phyloP scores from a whole-genome alignment of 2,113 vertebrate genomes.

The Sebastes schlegelii region DNA sequence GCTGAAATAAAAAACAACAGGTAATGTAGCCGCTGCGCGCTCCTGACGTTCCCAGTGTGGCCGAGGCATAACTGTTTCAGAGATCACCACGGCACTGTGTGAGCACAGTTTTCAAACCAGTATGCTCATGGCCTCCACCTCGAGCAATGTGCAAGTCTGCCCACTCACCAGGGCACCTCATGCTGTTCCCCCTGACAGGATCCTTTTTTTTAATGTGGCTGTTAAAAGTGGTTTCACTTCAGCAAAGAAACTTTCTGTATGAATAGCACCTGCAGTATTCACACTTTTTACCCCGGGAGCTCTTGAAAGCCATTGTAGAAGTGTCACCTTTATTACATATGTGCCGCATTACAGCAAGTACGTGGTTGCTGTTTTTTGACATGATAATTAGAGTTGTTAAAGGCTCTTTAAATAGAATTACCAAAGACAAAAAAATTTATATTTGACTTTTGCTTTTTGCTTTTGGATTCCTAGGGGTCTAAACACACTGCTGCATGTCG shows the following conservation, averaged over 20 bases:
- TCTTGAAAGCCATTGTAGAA: neutral
- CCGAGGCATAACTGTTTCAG: no score
- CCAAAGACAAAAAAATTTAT: neutral
- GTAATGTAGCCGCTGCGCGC: no score
- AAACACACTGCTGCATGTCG: neutral
- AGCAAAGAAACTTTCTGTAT: constrained; percentile 13
- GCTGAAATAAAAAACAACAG: no score
- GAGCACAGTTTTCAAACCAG: no score
- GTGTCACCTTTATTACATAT: constrained; percentile 9
- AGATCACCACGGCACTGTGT: neutral
- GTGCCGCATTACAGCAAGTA: neutral
- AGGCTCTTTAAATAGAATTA: neutral
- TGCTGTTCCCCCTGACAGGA: neutral
- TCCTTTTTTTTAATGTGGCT: neutral
- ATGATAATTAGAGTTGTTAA: constrained; percentile 22
- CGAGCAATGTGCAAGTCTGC: no score
- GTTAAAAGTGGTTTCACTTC: constrained; percentile 13
- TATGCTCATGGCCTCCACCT: neutral
- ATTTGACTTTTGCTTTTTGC: neutral
- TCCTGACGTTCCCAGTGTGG: no score
- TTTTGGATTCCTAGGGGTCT: neutral
- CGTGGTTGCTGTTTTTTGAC: constrained; percentile 16
- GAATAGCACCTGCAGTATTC: constrained; percentile 7
- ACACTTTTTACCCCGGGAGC: neutral
- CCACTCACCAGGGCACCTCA: neutral